phyloP scores from a whole-genome alignment of 2,797 vertebrate genomes.

The Chelmon rostratus region DNA sequence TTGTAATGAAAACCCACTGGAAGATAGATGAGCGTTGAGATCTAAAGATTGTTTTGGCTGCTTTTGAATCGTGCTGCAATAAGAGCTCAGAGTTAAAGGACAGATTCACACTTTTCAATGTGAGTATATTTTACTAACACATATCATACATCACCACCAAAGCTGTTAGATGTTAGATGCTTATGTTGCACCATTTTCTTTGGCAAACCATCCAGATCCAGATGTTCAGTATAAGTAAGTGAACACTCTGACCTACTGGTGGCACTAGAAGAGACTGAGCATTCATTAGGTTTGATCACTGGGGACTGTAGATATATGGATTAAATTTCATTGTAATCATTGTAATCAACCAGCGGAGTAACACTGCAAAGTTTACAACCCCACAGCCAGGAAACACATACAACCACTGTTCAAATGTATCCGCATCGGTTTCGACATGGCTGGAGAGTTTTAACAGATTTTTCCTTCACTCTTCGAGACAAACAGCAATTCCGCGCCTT shows the following conservation, averaged over 20 bases:
- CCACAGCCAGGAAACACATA: neutral
- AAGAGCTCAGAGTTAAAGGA: neutral
- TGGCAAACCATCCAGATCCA: neutral
- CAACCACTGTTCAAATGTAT: neutral
- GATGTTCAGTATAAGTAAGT: neutral
- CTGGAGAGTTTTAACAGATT: neutral
- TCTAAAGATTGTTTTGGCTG: neutral
- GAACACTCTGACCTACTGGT: too few relatives aligned
- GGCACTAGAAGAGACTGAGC: too few relatives aligned
- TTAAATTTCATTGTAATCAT: too few relatives aligned
- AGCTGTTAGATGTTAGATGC: too few relatives aligned
- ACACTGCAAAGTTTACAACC: neutral
- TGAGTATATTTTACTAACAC: neutral
- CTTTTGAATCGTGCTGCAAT: neutral
- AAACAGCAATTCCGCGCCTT: slow-evolving; percentile 7
- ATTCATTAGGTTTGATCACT: too few relatives aligned
- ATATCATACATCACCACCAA: neutral
- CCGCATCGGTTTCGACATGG: neutral
- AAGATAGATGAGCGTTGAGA: neutral
- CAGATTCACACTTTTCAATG: too few relatives aligned
- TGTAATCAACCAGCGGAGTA: too few relatives aligned
- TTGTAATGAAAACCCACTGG: neutral
- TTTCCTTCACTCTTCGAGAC: neutral
- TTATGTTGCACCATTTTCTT: neutral
- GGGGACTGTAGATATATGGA: too few relatives aligned